Percentiles rank a stretch among this genome's conserved stretches.
These are phyloP conservation scores for Bombyx huttoni DNA, from an alignment of 2,888 invertebrate species.

Conservation along the genomic window DNA sequence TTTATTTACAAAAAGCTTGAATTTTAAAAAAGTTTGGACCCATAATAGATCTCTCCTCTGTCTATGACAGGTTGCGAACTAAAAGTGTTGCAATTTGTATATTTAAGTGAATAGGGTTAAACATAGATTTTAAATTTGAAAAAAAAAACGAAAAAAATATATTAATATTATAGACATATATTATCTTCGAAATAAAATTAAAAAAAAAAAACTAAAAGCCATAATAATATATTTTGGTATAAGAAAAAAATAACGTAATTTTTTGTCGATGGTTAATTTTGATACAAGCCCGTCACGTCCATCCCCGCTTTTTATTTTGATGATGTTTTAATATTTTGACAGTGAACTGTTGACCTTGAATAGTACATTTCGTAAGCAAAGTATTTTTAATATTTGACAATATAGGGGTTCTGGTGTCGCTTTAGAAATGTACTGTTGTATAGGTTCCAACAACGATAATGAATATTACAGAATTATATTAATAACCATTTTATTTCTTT, in stretches of 20 bases:
- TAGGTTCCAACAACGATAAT: conserved; percentile 6
- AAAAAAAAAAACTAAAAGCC: conserved; percentile 34
- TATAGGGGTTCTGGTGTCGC: conserved; percentile 1
- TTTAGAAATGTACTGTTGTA: neutral
- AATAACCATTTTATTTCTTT: conserved; percentile 66
- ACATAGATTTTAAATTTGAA: conserved; percentile 32
- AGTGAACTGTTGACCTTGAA: neutral
- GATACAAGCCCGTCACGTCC: conserved; percentile 20
- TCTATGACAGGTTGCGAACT: conserved; percentile 56
- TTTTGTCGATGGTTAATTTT: conserved; percentile 24
- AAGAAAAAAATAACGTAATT: conserved; percentile 47
- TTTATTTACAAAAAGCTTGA: conserved; percentile 32
- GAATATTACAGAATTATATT: conserved; percentile 56
- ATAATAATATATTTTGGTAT: conserved; percentile 73
- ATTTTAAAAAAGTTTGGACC: conserved; percentile 24
- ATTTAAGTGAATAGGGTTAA: conserved; percentile 51
- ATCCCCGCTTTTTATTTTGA: conserved; percentile 24
- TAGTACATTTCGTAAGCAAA: neutral
- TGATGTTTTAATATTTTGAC: neutral
- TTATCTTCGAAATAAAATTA: conserved; percentile 63
- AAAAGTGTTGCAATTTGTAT: conserved; percentile 61
- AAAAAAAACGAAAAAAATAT: conserved; percentile 39
- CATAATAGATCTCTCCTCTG: conserved; percentile 54
- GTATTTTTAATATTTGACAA: neutral
- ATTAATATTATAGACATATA: conserved; percentile 49